Conservation (phyloP, 1,140 invertebrate genomes). For the Protaetia brevitarsis region DNA sequence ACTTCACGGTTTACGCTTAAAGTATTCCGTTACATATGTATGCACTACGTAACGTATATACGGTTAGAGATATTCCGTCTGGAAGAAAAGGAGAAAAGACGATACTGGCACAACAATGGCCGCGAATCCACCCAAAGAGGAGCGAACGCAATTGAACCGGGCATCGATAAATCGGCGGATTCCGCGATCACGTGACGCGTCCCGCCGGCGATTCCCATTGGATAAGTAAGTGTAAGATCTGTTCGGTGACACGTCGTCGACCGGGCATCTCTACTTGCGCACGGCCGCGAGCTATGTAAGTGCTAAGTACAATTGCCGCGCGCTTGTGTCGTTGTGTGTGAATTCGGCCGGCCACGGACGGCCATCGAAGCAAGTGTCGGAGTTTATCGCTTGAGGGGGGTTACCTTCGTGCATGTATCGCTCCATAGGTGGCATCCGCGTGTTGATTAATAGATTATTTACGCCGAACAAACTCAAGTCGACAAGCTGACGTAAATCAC, state of each 20-base stretch:
- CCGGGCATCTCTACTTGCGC: neutral
- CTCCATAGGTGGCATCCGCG: slow-evolving; percentile 12
- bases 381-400: slow-evolving; percentile 10
- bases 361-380: slow-evolving; percentile 6
- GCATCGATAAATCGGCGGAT: too few species aligned
- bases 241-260: neutral
- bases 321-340: neutral
- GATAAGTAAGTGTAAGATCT: slow-evolving; percentile 1
- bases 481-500: neutral
- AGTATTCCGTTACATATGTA: too few species aligned
- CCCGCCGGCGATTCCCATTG: slow-evolving; percentile 2
- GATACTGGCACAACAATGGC: too few species aligned
- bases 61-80: too few species aligned
- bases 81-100: too few species aligned
- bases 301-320: neutral
- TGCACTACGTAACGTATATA: too few species aligned
- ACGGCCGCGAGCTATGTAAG: too few species aligned
- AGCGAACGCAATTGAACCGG: too few species aligned
- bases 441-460: slow-evolving; percentile 14
- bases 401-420: neutral
- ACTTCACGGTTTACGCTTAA: too few species aligned
- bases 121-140: too few species aligned
- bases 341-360: neutral
- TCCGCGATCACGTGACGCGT: slow-evolving; percentile 3
- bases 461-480: neutral